Evolutionary conservation across 2,797 vertebrate genomes (phyloP), one percentile per base, ranked within the genome.

Genomic region (Acanthopagrus latus): DNA sequence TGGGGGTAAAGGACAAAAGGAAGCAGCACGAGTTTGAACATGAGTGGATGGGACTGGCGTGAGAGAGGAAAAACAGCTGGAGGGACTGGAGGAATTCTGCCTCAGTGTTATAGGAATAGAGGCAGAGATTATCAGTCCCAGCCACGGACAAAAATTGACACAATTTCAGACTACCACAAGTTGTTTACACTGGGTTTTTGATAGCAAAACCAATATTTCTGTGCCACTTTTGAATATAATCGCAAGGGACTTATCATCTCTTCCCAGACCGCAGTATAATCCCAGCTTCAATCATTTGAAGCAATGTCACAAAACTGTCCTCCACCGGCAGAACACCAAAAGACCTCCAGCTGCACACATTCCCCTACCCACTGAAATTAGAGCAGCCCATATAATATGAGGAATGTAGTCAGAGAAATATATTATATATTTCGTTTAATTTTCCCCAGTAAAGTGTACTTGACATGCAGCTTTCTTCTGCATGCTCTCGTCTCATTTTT

Each of bases 221-320:
- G 25, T 27, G 41, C 27, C 57, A 55, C 6, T 23, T 43, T 18
- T 66, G 23, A 47, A 66, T 58, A 47, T 56, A 55, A 81, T 54
- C 58, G 5, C 23, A 73, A 20, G 21, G 5, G 29, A 17, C 3
- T 0, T 60, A 20, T 11, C n/a, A 2, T 51, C 13, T 76, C 48
- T 50, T 55, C 18, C 23, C 50, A 41, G 38, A 41, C 52, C 2
- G 11, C 21, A 43, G 21, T 17, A 9, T 44, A 66, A 76, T 69
- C 43, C 25, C 0, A 13, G 4, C 23, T 60, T 60, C 50, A 76
- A 51, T 41, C 7, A 23, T 69, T 58, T 41, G 64, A 59, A 47
- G 58, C 41, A 59, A 59, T 21, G 57, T 58, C 63, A 64, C 47
- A 71, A 60, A 80, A 63, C 52, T 67, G 51, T 33, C 71, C n/a